Evolutionary conservation across 2,888 invertebrate species (phyloP).

Genomic region (Phymatocera aterrima): DNA sequence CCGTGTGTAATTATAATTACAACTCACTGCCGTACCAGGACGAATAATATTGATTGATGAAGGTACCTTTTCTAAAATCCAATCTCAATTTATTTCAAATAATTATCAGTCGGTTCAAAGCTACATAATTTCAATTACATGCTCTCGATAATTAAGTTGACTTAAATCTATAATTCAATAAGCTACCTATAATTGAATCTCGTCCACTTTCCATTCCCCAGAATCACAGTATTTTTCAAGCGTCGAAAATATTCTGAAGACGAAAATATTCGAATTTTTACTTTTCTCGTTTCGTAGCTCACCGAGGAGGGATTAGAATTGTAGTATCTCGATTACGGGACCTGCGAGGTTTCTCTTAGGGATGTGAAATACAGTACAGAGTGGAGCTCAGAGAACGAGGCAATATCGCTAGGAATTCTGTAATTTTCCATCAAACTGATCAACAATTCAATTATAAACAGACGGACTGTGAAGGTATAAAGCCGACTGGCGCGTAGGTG

Average conservation of each 20-base stretch:
- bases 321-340: not conserved
- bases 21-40: not conserved
- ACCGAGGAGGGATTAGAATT: not conserved
- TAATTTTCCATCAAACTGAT: constrained; percentile 37
- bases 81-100: not conserved
- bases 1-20: constrained; percentile 5
- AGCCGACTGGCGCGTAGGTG: not conserved
- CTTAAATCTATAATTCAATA: not conserved
- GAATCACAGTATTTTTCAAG: no score
- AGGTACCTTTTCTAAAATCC: not conserved
- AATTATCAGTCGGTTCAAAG: not conserved
- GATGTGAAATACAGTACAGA: constrained; percentile 19
- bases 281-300: not conserved
- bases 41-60: not conserved
- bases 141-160: not conserved
- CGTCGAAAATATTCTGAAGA: no score
- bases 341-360: not conserved
- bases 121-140: not conserved
- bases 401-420: constrained; percentile 26
- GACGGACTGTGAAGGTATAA: constrained; percentile 14
- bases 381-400: not conserved
- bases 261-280: not conserved
- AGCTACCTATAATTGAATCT: no score
- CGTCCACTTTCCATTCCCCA: no score
- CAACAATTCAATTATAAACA: constrained; percentile 10